Conservation (phyloP, 2,797 vertebrate species). For the Rousettus madagascariensis region DNA sequence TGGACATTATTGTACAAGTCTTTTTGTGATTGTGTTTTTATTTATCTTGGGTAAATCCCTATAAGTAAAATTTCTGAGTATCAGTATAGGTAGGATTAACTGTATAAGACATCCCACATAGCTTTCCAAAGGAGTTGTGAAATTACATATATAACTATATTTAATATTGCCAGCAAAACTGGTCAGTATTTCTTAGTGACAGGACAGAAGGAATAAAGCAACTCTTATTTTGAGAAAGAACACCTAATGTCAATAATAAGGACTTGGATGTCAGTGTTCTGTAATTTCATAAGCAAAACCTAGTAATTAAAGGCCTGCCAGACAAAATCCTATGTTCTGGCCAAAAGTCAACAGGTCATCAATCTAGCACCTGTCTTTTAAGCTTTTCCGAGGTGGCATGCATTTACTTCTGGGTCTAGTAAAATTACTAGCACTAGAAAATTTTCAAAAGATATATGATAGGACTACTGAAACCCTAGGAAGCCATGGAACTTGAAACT, state of each 20-base stretch:
- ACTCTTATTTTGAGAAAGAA: background rate
- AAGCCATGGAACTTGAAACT: background rate
- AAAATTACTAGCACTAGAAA: constrained; percentile 7
- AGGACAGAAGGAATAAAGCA: background rate
- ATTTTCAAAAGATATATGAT: background rate
- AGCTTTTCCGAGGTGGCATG: background rate
- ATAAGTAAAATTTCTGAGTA: background rate
- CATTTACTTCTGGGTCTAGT: background rate
- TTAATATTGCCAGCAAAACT: background rate
- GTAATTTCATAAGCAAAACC: background rate
- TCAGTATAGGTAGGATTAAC: background rate
- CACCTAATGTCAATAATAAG: background rate
- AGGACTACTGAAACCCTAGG: background rate
- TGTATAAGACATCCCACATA: background rate
- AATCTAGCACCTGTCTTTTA: background rate
- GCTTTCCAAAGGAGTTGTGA: background rate
- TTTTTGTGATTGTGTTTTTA: background rate
- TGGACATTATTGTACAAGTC: background rate
- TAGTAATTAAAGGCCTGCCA: background rate
- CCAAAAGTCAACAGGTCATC: background rate
- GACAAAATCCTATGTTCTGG: background rate
- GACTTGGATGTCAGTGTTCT: background rate
- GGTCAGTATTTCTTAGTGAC: background rate
- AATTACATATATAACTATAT: background rate
- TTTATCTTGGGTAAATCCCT: background rate